Evolutionary conservation across 37 sponge, comb jelly and placozoan genomes (phyloP).

Genomic region (Ianthella basta): DNA sequence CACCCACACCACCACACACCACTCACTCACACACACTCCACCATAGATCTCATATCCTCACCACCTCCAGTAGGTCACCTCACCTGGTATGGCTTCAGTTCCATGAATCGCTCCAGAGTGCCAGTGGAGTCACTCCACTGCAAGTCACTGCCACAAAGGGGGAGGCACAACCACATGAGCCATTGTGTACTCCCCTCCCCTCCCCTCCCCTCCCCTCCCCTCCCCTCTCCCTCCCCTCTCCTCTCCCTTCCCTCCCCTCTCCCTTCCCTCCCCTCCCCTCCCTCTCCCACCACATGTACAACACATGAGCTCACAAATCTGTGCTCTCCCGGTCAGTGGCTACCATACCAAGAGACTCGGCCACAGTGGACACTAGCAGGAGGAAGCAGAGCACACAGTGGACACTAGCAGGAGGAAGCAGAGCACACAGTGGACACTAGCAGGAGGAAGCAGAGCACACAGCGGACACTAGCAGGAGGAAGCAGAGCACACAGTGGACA

Average conservation of each 20-base stretch:
- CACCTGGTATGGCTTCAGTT: slow-evolving; percentile 78
- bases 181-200: neutral
- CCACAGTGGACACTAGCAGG: slow-evolving; percentile 41
- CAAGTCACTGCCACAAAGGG: slow-evolving; percentile 54
- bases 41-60: neutral
- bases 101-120: slow-evolving; percentile 48
- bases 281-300: neutral
- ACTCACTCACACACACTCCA: neutral
- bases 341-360: slow-evolving; percentile 63
- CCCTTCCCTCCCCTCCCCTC: too few species aligned
- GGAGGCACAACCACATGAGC: neutral
- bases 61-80: neutral
- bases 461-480: too few species aligned
- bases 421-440: too few species aligned
- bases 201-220: too few species aligned
- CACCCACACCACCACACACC: neutral
- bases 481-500: too few species aligned
- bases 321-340: slow-evolving; percentile 39
- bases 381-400: neutral
- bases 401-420: neutral
- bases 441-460: too few species aligned
- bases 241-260: too few species aligned
- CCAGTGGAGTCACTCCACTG: slow-evolving; percentile 67
- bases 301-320: neutral
- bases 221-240: too few species aligned